Conservation (phyloP, 2,888 invertebrate species). For the Alloplasta piceator region DNA sequence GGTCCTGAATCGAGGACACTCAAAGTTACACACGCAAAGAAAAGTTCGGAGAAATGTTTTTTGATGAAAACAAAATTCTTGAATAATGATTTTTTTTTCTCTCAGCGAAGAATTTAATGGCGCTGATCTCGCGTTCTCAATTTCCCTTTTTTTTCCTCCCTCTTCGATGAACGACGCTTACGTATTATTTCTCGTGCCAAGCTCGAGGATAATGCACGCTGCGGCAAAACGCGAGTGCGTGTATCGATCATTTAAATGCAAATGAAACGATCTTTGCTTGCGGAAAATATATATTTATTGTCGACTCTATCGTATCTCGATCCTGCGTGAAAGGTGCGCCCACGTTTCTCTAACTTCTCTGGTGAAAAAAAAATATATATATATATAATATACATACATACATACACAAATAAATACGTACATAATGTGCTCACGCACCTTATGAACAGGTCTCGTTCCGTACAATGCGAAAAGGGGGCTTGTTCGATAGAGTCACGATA, state of each 20-base stretch:
- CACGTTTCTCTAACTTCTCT: conserved; percentile 64
- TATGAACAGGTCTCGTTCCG: conserved; percentile 58
- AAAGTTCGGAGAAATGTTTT: conserved; percentile 50
- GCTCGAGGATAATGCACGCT: conserved; percentile 44
- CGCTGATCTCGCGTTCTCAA: not conserved
- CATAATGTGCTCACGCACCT: conserved; percentile 46
- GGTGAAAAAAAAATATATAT: conserved; percentile 26
- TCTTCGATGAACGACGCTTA: not conserved
- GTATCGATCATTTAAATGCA: conserved; percentile 64
- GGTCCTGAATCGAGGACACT: conserved; percentile 50
- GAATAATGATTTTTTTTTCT: conserved; percentile 25
- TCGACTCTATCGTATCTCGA: conserved; percentile 63
- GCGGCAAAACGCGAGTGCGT: conserved; percentile 44
- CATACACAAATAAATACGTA: conserved; percentile 25
- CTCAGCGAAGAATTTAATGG: conserved; percentile 40
- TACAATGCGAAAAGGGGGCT: conserved; percentile 67
- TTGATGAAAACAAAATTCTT: conserved; percentile 3
- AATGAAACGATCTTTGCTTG: conserved; percentile 55
- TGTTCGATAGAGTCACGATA: conserved; percentile 71
- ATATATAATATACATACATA: not conserved
- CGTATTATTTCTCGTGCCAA: conserved; percentile 44
- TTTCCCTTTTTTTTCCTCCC: conserved; percentile 35
- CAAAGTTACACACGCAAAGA: conserved; percentile 45
- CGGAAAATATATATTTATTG: conserved; percentile 30
- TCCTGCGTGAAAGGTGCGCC: conserved; percentile 65